Evolutionary conservation across 2,888 invertebrate genomes (phyloP).

Genomic region (Zeuzera pyrina): DNA sequence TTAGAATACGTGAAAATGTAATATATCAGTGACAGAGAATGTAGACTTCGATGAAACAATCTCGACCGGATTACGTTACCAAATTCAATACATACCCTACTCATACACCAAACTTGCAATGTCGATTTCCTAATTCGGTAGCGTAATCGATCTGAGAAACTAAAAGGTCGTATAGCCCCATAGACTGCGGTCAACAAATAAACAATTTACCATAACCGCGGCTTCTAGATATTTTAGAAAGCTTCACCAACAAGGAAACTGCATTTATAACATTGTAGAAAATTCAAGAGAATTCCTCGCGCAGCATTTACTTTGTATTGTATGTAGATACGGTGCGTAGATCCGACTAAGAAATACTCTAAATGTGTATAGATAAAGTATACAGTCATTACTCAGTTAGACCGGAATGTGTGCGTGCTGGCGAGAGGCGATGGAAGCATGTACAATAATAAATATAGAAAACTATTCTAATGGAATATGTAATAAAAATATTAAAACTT

Average conservation of each 20-base stretch:
- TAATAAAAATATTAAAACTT: conserved; percentile 62
- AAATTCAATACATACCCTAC: not conserved
- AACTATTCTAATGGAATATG: conserved; percentile 73
- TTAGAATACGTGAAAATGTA: conserved; percentile 1
- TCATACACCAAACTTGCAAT: not conserved
- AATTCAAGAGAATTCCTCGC: conserved; percentile 50
- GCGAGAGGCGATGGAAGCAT: conserved; percentile 44
- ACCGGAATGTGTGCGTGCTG: conserved; percentile 30
- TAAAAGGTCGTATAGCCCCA: conserved; percentile 1
- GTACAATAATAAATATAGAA: conserved; percentile 66
- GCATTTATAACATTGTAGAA: not conserved
- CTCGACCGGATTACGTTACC: not conserved
- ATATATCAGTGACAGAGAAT: conserved; percentile 1
- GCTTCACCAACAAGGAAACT: conserved; percentile 21
- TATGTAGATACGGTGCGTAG: conserved; percentile 57
- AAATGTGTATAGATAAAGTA: conserved; percentile 31
- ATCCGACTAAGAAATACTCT: conserved; percentile 29
- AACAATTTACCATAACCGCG: conserved; percentile 20
- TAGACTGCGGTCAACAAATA: too few relatives aligned
- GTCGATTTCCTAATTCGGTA: not conserved
- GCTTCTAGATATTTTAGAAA: conserved; percentile 57
- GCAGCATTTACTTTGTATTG: conserved; percentile 57
- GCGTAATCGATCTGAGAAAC: conserved; percentile 5
- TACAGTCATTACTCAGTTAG: conserved; percentile 15
- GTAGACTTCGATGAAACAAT: not conserved